phyloP scores from a whole-genome alignment of 2,797 vertebrate species.

The Morus bassanus region DNA sequence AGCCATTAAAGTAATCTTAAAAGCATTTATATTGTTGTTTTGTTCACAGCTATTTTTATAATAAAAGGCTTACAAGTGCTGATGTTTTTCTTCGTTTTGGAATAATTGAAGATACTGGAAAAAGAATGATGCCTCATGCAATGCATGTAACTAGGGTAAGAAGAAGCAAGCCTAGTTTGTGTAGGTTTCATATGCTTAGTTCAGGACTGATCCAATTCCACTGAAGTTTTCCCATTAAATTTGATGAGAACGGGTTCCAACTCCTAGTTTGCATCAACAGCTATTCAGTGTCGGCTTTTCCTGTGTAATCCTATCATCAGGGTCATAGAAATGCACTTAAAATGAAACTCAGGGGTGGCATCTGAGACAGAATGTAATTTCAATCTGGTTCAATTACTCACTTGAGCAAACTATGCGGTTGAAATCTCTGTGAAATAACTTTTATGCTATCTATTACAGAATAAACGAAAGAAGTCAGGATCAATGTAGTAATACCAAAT shows the following conservation, averaged over 20 bases:
- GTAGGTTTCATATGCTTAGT: background rate
- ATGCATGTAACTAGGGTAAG: slow-evolving; percentile 73
- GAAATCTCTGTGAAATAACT: background rate
- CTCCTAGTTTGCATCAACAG: background rate
- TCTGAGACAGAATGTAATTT: background rate
- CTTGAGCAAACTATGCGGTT: background rate
- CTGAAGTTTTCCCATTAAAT: background rate
- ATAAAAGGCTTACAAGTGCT: slow-evolving; percentile 76
- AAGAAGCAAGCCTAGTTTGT: background rate
- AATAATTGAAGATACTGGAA: slow-evolving; percentile 69
- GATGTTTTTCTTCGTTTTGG: slow-evolving; percentile 84
- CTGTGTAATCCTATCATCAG: background rate
- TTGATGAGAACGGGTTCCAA: background rate
- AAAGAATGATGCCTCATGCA: slow-evolving; percentile 81
- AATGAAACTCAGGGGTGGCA: background rate
- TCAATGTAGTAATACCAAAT: background rate
- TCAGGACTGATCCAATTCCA: background rate
- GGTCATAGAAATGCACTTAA: background rate
- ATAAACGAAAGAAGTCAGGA: background rate
- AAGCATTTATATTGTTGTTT: background rate
- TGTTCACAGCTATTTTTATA: slow-evolving; percentile 84
- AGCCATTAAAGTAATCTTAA: background rate
- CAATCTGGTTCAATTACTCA: background rate
- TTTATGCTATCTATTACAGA: background rate
- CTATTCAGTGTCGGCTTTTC: background rate